These are phyloP conservation scores for Gadopsis bispinosus DNA, from an alignment of 2,797 vertebrate species.

Conservation along the genomic window DNA sequence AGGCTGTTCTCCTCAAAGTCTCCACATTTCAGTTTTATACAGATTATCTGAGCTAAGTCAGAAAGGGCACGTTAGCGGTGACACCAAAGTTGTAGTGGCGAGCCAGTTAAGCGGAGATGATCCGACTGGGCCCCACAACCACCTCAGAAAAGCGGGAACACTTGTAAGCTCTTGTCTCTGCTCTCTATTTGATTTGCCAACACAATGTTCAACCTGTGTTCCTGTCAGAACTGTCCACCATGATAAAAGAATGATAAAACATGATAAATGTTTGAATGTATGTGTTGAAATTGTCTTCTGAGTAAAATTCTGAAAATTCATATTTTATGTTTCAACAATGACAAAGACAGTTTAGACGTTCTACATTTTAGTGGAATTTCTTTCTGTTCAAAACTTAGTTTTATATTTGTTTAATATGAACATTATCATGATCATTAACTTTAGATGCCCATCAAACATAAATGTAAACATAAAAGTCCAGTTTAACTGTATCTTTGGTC, in stretches of 20 bases:
- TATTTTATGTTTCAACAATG: not conserved
- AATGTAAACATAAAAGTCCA: not conserved
- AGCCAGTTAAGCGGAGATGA: conserved; percentile 55
- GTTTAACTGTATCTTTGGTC: too few relatives aligned
- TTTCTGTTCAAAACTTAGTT: not conserved
- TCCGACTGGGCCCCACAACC: conserved; percentile 18
- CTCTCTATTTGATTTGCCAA: conserved; percentile 9
- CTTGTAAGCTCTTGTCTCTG: not conserved
- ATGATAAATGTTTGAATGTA: too few relatives aligned
- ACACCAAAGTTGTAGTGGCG: conserved; percentile 45
- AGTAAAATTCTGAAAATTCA: not conserved
- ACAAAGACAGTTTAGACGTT: not conserved
- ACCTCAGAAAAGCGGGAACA: not conserved
- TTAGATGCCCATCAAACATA: not conserved
- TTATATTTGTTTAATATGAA: not conserved
- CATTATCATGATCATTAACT: not conserved
- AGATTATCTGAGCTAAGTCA: conserved; percentile 71
- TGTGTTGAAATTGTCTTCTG: not conserved
- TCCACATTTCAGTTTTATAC: conserved; percentile 35
- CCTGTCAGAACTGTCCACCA: too few relatives aligned
- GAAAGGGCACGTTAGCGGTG: conserved; percentile 49
- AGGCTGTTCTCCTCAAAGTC: conserved; percentile 38
- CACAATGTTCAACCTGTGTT: not conserved
- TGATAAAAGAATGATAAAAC: not conserved
- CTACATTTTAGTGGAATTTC: not conserved